Conservation (phyloP, 2,113 vertebrate species). For the Eulemur rufifrons region DNA sequence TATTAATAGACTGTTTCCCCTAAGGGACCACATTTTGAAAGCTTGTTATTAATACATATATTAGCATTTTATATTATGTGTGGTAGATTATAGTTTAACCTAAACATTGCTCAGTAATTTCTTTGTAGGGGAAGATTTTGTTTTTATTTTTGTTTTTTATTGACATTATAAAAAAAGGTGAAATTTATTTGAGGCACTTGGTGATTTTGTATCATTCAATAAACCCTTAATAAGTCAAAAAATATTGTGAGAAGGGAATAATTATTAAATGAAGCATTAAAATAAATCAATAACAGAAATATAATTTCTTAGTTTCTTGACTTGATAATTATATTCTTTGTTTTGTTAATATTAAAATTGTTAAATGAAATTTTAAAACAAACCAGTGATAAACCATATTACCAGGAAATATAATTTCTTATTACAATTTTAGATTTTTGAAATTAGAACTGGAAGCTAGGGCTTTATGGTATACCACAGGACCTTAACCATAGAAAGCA, state of each 20-base stretch:
- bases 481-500: background rate
- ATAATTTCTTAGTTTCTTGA: background rate
- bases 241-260: background rate
- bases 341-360: background rate
- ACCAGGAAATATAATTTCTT: background rate
- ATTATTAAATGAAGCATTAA: background rate
- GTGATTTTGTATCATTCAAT: background rate
- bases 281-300: background rate
- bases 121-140: background rate
- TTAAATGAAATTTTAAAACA: background rate
- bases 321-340: background rate
- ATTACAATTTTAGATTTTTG: background rate
- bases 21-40: background rate
- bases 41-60: background rate
- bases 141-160: background rate
- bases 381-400: background rate
- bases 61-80: background rate
- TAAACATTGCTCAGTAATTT: background rate
- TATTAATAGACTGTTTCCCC: background rate
- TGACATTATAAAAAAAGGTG: background rate
- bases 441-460: background rate
- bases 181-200: background rate
- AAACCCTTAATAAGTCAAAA: background rate
- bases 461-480: background rate
- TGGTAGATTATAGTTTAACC: background rate